Evolutionary conservation across 1,140 invertebrate genomes (phyloP), one percentile per base, ranked within the genome.

Genomic region (Batillaria attramentaria): DNA sequence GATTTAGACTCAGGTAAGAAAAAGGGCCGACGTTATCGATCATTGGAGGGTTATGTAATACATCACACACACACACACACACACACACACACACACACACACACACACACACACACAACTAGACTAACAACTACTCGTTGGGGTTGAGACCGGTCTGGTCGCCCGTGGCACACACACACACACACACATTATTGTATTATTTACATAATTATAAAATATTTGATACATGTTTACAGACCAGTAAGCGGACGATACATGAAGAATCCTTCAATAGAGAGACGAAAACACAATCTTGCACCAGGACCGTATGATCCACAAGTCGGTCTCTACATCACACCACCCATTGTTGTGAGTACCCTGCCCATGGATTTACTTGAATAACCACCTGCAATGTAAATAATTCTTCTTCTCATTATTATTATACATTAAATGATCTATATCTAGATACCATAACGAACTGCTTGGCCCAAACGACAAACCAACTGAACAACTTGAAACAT

Each of bases 281-380:
- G 10, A 5, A 75, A 75, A 18, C 2, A 50, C 1, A 24, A 31
- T n/a, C 5, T n/a, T 33, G 16, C 57, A 5, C 73, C 35, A 0
- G 54, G 73, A 60, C 54, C 57, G n/a, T 75, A 62, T 54, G 73
- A 75, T n/a, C 73, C 73, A n/a, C 73, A 75, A 28, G 57, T 62
- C n/a, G 73, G 73, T 8, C 46, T 75, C 28, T 75, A 39, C 57
- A 33, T 75, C 3, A 57, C 35, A 24, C 73, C 73, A 2, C 73
- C 57, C 16, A 18, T 60, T 4, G 31, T 20, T 8, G 54, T 73
- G 16, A 54, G 72, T 54, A 4, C n/a, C 28, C 60, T n/a, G 18
- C 13, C 60, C 18, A n/a, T n/a, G n/a, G n/a, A n/a, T n/a, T n/a
- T n/a, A n/a, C n/a, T n/a, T n/a, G n/a, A n/a, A n/a, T n/a, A n/a